Conservation (phyloP, 2,888 invertebrate species). For the Shargacucullia verbasci region DNA sequence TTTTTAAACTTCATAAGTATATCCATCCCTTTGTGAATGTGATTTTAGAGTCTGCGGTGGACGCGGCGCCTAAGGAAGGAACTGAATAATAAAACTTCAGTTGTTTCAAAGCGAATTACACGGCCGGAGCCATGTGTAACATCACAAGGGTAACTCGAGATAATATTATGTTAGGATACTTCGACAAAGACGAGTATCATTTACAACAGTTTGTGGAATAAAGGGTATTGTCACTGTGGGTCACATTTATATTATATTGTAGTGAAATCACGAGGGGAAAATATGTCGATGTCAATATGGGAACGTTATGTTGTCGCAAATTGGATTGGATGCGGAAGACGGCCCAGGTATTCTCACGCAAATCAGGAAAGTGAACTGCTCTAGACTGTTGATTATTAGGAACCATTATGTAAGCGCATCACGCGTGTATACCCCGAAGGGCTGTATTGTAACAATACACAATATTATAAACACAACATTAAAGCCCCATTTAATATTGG, state of each 20-base stretch:
- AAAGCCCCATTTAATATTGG: too few species aligned
- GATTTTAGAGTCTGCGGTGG: conserved; percentile 14
- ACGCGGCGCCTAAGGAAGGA: conserved; percentile 33
- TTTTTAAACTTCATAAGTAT: neutral
- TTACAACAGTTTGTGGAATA: conserved; percentile 33
- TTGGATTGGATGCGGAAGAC: too few species aligned
- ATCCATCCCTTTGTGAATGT: conserved; percentile 9
- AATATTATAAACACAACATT: too few species aligned
- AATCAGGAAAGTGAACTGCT: too few species aligned
- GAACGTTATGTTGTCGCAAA: too few species aligned
- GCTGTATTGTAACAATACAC: too few species aligned
- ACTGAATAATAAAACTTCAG: conserved; percentile 60
- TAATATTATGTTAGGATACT: conserved; percentile 57
- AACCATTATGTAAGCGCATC: too few species aligned
- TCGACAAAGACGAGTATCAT: conserved; percentile 48
- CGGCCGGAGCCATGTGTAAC: conserved; percentile 30
- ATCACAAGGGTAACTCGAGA: conserved; percentile 43
- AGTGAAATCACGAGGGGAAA: neutral
- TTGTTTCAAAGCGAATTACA: conserved; percentile 58
- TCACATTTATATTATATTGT: conserved; percentile 6
- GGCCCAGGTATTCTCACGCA: too few species aligned
- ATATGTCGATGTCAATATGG: neutral
- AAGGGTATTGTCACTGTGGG: conserved; percentile 2
- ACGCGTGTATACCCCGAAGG: too few species aligned
- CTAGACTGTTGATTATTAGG: too few species aligned